Evolutionary conservation across 2,113 vertebrate species (phyloP).

Genomic region (Arvicanthis niloticus): DNA sequence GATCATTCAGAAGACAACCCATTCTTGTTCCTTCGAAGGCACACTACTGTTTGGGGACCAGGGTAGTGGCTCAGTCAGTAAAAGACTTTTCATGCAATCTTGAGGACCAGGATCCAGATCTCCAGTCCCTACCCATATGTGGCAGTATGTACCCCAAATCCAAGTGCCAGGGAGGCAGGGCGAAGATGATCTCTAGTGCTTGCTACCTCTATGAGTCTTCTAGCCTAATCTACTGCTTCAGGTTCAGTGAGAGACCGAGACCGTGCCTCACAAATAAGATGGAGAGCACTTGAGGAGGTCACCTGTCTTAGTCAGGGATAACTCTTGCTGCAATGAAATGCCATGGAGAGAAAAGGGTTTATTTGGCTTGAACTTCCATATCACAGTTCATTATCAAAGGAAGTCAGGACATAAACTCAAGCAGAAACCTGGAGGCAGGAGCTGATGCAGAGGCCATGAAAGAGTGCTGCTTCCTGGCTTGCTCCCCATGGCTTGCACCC

Average conservation of each 20-base stretch:
- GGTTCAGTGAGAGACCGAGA: background rate
- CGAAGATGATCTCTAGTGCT: background rate
- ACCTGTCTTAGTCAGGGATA: background rate
- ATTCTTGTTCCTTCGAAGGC: background rate
- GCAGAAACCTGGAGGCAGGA: background rate
- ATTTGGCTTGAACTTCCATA: background rate
- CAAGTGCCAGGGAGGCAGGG: background rate
- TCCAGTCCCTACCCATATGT: background rate
- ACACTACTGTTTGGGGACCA: background rate
- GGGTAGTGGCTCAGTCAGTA: background rate
- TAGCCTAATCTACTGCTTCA: background rate
- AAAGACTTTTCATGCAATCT: background rate
- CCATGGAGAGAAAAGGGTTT: background rate
- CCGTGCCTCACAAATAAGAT: background rate
- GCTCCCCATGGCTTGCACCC: background rate
- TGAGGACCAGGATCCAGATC: background rate
- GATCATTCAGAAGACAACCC: background rate
- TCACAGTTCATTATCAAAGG: background rate
- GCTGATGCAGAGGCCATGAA: background rate
- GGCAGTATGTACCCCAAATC: background rate
- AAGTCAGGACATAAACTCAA: background rate
- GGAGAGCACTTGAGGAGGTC: background rate
- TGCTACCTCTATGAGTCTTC: background rate
- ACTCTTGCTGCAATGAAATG: background rate
- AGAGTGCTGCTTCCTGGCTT: background rate